A percentile compares a stretch with the other conserved stretches of the same genome.
These are phyloP conservation scores for Paracentrotus lividus DNA, from an alignment of 53 echinoderm and acorn worm genomes.

Conservation along the genomic window DNA sequence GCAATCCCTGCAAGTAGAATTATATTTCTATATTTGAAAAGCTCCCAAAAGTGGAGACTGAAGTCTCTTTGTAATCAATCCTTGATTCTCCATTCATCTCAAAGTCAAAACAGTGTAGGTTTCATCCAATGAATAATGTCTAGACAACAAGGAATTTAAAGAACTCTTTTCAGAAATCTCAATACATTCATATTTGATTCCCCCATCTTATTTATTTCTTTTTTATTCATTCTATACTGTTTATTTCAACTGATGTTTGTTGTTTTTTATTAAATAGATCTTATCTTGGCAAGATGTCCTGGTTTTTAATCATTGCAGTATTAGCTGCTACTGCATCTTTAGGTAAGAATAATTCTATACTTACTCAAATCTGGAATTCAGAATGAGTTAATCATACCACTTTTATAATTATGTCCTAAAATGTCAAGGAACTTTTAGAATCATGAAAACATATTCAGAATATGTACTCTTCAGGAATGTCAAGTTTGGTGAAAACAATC, in stretches of 20 bases:
- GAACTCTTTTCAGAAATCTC: background rate
- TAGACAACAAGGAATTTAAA: background rate
- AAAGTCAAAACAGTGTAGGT: background rate
- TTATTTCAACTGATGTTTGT: background rate
- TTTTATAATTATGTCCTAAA: no score
- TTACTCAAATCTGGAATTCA: no score
- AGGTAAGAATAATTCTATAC: background rate
- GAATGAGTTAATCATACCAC: no score
- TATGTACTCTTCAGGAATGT: no score
- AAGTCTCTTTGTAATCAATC: constrained; percentile 7
- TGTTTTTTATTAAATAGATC: constrained; percentile 5
- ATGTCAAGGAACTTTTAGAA: no score
- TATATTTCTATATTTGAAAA: background rate
- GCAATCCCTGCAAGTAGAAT: no score
- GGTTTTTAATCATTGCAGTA: background rate
- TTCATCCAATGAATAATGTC: constrained; percentile 10
- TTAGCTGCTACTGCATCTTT: background rate
- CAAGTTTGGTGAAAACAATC: no score
- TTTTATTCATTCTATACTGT: no score
- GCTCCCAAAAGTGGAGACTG: background rate
- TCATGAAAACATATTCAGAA: no score
- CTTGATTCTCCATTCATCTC: background rate
- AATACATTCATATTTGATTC: background rate
- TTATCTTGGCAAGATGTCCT: constrained; percentile 7
- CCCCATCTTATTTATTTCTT: background rate